These are phyloP conservation scores for Eurystomus gularis DNA, from an alignment of 2,113 vertebrate genomes.

Conservation along the genomic window DNA sequence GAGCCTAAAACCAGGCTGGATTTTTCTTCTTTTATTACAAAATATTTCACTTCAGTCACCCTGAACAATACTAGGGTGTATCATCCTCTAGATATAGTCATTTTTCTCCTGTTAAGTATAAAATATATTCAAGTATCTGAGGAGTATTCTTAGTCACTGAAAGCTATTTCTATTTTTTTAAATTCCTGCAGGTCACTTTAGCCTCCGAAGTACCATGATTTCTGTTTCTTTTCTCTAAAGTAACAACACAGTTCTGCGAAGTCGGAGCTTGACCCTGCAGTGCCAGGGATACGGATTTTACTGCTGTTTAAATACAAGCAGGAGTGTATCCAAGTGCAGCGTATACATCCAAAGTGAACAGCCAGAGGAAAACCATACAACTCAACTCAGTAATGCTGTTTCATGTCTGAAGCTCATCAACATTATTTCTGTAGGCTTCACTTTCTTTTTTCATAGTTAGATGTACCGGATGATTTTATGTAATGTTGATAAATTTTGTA, in stretches of 20 bases:
- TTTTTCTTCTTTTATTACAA: neutral
- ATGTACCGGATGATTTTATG: neutral
- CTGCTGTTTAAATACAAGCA: neutral
- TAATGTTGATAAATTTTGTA: neutral
- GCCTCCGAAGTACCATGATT: neutral
- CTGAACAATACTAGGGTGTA: neutral
- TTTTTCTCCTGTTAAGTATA: neutral
- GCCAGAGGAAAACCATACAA: neutral
- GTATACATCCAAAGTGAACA: neutral
- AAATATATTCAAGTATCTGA: neutral
- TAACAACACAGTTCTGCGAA: neutral
- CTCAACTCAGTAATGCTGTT: neutral
- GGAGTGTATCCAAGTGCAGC: neutral
- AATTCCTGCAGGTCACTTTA: neutral
- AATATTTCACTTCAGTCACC: neutral
- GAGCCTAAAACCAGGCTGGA: neutral
- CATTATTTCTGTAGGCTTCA: neutral
- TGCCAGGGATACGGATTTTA: fast-evolving
- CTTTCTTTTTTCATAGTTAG: neutral
- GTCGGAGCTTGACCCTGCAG: neutral
- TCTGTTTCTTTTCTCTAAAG: neutral
- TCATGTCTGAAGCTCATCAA: neutral
- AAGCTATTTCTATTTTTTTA: conserved; percentile 19
- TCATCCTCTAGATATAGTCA: neutral
- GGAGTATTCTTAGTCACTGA: neutral